These are phyloP conservation scores for Sebastes flavidus DNA, from an alignment of 2,797 vertebrate genomes.

Conservation along the genomic window DNA sequence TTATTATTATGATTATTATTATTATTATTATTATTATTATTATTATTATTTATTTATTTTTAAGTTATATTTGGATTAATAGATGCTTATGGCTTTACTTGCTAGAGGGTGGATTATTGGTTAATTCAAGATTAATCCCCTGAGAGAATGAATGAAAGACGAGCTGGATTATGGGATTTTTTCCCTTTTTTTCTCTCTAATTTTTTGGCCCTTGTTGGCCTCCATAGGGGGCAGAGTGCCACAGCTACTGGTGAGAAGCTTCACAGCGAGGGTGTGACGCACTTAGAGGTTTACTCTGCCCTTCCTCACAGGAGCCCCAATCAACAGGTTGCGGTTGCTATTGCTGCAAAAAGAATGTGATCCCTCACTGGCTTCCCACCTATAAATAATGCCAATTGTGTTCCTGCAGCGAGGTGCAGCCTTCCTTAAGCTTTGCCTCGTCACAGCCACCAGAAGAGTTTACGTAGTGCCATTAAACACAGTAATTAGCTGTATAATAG, in stretches of 20 bases:
- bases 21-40: too few relatives aligned
- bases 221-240: neutral
- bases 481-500: slow-evolving; percentile 13
- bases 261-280: neutral
- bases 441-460: neutral
- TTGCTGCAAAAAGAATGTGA: neutral
- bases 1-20: too few relatives aligned
- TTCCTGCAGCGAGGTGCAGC: neutral
- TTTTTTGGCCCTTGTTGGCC: neutral
- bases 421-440: neutral
- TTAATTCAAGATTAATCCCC: neutral
- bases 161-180: neutral
- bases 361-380: neutral
- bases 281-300: neutral
- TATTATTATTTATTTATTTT: neutral
- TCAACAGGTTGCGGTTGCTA: neutral
- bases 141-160: neutral
- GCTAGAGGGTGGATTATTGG: neutral
- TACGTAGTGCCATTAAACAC: neutral
- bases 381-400: neutral
- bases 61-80: neutral
- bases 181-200: neutral
- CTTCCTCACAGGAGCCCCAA: too few relatives aligned
- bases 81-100: neutral
- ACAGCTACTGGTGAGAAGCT: neutral